A percentile compares a stretch with the other conserved stretches of the same genome.
phyloP scores from a whole-genome alignment of 2,888 invertebrate genomes.

The Penaeus monodon region DNA sequence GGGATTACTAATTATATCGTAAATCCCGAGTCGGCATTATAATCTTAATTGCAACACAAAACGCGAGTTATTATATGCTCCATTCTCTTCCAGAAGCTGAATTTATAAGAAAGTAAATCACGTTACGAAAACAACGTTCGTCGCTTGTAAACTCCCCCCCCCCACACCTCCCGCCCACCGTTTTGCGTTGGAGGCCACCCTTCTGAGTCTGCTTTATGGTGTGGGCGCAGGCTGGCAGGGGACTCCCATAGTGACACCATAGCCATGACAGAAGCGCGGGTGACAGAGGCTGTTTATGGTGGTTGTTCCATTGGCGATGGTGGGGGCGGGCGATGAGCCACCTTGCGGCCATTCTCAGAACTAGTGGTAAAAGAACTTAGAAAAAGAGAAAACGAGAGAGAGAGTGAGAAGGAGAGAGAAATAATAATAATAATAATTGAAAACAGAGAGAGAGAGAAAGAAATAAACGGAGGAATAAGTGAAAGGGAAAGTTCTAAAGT shows the following conservation, averaged over 20 bases:
- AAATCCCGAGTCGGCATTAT: conserved; percentile 45
- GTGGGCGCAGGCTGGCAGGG: conserved; percentile 17
- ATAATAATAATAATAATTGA: neutral
- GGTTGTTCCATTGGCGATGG: neutral
- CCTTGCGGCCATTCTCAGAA: no score
- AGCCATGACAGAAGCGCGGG: no score
- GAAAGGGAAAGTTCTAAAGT: neutral
- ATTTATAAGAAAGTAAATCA: conserved; percentile 48
- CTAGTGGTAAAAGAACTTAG: neutral
- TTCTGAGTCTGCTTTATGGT: conserved; percentile 28
- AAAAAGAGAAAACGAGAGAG: neutral
- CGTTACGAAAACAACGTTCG: neutral
- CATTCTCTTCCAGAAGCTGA: conserved; percentile 56
- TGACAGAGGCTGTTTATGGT: no score
- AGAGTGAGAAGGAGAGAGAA: neutral
- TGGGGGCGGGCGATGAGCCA: neutral
- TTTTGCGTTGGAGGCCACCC: conserved; percentile 9
- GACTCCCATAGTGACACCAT: conserved; percentile 5
- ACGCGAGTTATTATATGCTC: conserved; percentile 57
- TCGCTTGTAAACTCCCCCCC: neutral
- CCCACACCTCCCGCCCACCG: conserved; percentile 3
- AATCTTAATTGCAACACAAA: conserved; percentile 52
- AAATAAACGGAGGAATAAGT: neutral
- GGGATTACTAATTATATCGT: conserved; percentile 48
- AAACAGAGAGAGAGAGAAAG: neutral